These are phyloP conservation scores for Gorilla gorilla DNA, from an alignment of 2,113 vertebrate species.

Conservation along the genomic window DNA sequence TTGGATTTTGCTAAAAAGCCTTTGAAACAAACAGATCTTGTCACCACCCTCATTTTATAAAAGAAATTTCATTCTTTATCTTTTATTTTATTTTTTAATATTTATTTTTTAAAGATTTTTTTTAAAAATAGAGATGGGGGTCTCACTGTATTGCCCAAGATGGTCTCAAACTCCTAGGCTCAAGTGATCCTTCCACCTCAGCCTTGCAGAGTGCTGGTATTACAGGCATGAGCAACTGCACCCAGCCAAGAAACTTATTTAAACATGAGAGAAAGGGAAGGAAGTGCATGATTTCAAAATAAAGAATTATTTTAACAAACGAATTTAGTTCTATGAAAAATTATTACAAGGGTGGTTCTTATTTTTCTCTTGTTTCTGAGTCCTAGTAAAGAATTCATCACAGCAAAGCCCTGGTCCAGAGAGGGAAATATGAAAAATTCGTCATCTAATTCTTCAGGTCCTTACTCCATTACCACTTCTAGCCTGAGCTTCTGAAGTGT, in stretches of 20 bases:
- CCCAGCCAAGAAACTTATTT: not conserved
- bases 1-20: constrained; percentile 18
- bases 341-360: not conserved
- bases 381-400: not conserved
- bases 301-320: not conserved
- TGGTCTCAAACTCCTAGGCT: too few species aligned
- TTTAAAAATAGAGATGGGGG: too few species aligned
- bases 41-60: not conserved
- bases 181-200: too few species aligned
- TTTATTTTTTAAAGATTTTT: too few species aligned
- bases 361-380: not conserved
- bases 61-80: not conserved
- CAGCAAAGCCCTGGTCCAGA: not conserved
- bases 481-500: not conserved
- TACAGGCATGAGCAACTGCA: too few species aligned
- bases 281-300: constrained; percentile 39
- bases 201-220: too few species aligned
- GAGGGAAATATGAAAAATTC: not conserved
- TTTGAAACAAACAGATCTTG: constrained; percentile 9
- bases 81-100: too few species aligned
- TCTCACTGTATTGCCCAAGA: too few species aligned
- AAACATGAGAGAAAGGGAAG: not conserved
- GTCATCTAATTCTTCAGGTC: not conserved
- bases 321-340: not conserved
- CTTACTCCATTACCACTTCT: not conserved